Evolutionary conservation across 2,113 vertebrate genomes (phyloP), one percentile per base, ranked within the genome.

Genomic region (Columba livia): DNA sequence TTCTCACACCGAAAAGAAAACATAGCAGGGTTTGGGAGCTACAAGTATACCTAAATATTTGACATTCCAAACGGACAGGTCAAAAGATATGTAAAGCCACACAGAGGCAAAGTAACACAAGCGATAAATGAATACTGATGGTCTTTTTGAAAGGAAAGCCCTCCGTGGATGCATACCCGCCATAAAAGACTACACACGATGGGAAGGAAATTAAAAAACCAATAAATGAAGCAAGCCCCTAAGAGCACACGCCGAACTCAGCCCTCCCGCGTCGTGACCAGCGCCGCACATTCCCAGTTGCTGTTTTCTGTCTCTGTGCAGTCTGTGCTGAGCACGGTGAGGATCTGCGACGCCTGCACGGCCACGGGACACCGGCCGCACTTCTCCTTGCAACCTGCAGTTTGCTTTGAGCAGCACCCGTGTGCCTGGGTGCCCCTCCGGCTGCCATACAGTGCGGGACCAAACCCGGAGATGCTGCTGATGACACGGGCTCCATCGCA

Each of bases 1-100:
- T 75, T n/a, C 88, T 87, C 72, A 36, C 85, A 93, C 78, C 2
- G 0, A 84, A 93, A 93, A 50, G 89, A 94, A 96, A 94, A 94
- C 82, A 92, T 34, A 47, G 58, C 66, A 75, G 64, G 79, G 51
- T 32, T 65, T 83, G 48, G 38, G 65, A 97, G 92, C 82, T 79
- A 53, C 81, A 90, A 93, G 66, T 58, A 32, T 66, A 96, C 93
- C 89, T 91, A 86, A 95, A 94, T 95, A 91, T 90, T 88, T 85
- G 80, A 90, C 81, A 94, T 88, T 79, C 78, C 86, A 47, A 69
- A 88, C 2, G 66, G 82, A 89, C 87, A 89, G 83, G 92, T 91
- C 85, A 53, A 58, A 54, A 93, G 94, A 94, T 64, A 79, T 8
- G 50, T 20, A 73, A 82, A 88, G 84, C 62, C 89, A 83, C 78